phyloP scores from a whole-genome alignment of 1,140 invertebrate genomes.

The Ceratina japonica region DNA sequence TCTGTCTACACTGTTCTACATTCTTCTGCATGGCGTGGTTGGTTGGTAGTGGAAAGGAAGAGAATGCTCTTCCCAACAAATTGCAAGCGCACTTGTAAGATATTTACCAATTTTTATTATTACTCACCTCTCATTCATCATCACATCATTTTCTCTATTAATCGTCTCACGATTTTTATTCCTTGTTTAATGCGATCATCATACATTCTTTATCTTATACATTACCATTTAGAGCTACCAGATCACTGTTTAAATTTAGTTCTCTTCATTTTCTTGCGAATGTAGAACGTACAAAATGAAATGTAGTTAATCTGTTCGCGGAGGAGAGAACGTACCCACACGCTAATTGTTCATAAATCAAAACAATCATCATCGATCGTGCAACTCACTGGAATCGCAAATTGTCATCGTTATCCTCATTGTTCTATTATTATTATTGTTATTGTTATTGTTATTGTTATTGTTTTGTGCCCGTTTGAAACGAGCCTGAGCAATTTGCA shows the following conservation, averaged over 20 bases:
- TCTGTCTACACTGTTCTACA: conserved; percentile 81
- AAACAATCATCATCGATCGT: conserved; percentile 23
- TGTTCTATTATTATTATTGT: not conserved
- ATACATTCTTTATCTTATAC: conserved; percentile 17
- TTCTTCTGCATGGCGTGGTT: conserved; percentile 83
- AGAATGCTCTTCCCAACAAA: conserved; percentile 86
- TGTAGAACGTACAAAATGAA: conserved; percentile 50
- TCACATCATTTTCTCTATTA: conserved; percentile 35
- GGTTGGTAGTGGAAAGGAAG: conserved; percentile 85
- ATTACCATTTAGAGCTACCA: conserved; percentile 35
- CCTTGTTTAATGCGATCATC: not conserved
- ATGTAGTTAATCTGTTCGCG: conserved; percentile 21
- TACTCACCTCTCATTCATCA: conserved; percentile 61
- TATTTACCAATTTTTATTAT: conserved; percentile 79
- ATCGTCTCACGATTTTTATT: conserved; percentile 34
- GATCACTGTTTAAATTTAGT: conserved; percentile 33
- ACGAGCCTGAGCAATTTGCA: conserved; percentile 34
- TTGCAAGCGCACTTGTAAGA: conserved; percentile 86
- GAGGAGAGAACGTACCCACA: not conserved
- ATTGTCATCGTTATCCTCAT: conserved; percentile 8
- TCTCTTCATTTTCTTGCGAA: conserved; percentile 39
- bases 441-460: not conserved
- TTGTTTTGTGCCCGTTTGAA: not conserved
- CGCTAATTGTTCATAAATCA: conserved; percentile 33
- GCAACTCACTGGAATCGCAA: conserved; percentile 52